Conservation (phyloP, 2,888 invertebrate genomes). For the Tipula lateralis region DNA sequence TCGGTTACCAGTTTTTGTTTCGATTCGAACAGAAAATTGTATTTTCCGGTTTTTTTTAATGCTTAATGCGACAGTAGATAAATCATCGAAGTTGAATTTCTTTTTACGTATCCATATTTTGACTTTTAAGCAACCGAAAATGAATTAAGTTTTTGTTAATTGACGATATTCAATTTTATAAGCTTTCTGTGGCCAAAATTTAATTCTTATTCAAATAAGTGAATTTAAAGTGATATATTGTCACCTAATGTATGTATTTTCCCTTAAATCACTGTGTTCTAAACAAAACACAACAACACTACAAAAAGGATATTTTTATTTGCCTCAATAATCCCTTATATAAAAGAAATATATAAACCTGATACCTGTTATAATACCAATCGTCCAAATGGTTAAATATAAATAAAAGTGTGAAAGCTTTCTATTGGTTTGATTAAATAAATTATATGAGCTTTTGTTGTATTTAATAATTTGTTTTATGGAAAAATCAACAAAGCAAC, state of each 20-base stretch:
- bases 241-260: background rate
- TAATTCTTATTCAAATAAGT: background rate
- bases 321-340: background rate
- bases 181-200: background rate
- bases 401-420: no score
- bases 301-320: background rate
- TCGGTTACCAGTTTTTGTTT: background rate
- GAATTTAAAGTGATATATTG: background rate
- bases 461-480: no score
- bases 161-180: background rate
- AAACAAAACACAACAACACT: background rate
- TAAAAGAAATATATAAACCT: background rate
- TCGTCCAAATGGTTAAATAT: background rate
- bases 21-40: background rate
- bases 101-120: background rate
- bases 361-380: background rate
- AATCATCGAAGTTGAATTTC: background rate
- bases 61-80: background rate
- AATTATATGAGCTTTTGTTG: no score
- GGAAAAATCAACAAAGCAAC: no score
- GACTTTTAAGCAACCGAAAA: background rate
- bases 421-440: no score
- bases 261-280: background rate
- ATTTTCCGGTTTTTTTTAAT: background rate
- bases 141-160: background rate